These are phyloP conservation scores for Aspidiotus destructor DNA, from an alignment of 2,888 invertebrate genomes.

Conservation along the genomic window DNA sequence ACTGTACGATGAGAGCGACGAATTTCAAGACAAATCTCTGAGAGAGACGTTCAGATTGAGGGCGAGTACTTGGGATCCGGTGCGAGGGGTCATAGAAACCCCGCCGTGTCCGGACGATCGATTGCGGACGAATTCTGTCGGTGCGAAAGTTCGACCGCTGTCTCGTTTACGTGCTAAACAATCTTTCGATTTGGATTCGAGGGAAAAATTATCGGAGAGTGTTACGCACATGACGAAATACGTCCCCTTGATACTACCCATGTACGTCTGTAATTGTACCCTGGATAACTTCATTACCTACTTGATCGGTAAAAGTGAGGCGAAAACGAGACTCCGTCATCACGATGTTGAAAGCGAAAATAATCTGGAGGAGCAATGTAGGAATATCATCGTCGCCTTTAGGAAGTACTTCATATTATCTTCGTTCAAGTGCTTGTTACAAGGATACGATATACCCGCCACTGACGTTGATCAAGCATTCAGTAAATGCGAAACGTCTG, in stretches of 20 bases:
- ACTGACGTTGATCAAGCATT: slow-evolving; percentile 60
- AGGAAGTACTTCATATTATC: slow-evolving; percentile 54
- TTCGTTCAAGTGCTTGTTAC: slow-evolving; percentile 53
- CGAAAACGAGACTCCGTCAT: not conserved
- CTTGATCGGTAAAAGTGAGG: slow-evolving; percentile 43
- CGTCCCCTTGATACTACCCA: slow-evolving; percentile 46
- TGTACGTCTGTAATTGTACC: slow-evolving; percentile 61
- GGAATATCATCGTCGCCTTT: slow-evolving; percentile 47
- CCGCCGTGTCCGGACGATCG: slow-evolving; percentile 35
- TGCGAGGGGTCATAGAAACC: slow-evolving; percentile 35
- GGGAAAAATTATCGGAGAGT: slow-evolving; percentile 18
- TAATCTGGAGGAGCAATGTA: slow-evolving; percentile 45
- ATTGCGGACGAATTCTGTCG: slow-evolving; percentile 38
- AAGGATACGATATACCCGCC: slow-evolving; percentile 49
- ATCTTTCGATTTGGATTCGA: slow-evolving; percentile 29
- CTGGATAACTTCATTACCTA: slow-evolving; percentile 50
- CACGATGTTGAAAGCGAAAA: slow-evolving; percentile 13
- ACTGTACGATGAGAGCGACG: slow-evolving; percentile 14
- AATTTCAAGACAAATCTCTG: slow-evolving; percentile 3
- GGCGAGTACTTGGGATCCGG: slow-evolving; percentile 39
- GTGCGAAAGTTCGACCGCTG: slow-evolving; percentile 37
- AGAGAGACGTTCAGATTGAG: slow-evolving; percentile 37
- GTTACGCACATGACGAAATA: slow-evolving; percentile 32
- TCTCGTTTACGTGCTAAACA: slow-evolving; percentile 33
- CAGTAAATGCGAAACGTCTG: slow-evolving; percentile 58